Base-by-base conservation (phyloP, 1,140 invertebrate genomes). In the Drosophila melanica region DNA sequence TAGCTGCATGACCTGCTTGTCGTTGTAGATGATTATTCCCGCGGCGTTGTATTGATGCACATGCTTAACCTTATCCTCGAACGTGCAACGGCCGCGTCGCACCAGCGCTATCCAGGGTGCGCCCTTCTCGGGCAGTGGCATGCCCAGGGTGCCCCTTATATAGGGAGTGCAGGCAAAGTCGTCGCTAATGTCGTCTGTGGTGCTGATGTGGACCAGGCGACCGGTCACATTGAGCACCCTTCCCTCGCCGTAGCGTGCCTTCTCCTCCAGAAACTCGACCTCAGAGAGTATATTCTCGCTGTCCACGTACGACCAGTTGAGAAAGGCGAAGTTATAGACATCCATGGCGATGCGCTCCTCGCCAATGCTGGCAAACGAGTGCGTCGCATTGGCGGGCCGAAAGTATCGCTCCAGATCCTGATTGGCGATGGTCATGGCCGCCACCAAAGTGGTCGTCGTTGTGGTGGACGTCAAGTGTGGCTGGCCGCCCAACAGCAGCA, bases 71-170 rank as follows among this genome's bases (percentile, higher is more conserved):
- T 97, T 97, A 48, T 94, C 93, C 81, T 96, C 95, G 87, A 96
- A 96, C 75, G 95, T 95, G 92, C 96, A 97, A 45, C 79, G 81
- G 23, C 96, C 96, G 14, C 96, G 92, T 72, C 94, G 93, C 4
- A 97, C 94, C 50, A 97, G 92, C 1, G 96, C 96, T 58, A 97
- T 95, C 96, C 96, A 97, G 0, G 95, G 93, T 18, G 93, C 93
- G 0, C 90, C 85, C n/a, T 93, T 93, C 23, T 93, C 82, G 0
- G 94, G 94, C 10, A 93, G 72, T 3, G 93, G 81, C 27, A 93
- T 92, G 3, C 93, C 91, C 5, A 91, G 86, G 1, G 92, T 93
- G 41, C 94, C 94, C 14, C 92, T 80, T 27, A 96, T 92, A 5
- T 94, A 94, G 72, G 93, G 92, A 0, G 93, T 92, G 85, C 96